Evolutionary conservation across 2,888 invertebrate species (phyloP).

Genomic region (Ceriagrion tenellum): DNA sequence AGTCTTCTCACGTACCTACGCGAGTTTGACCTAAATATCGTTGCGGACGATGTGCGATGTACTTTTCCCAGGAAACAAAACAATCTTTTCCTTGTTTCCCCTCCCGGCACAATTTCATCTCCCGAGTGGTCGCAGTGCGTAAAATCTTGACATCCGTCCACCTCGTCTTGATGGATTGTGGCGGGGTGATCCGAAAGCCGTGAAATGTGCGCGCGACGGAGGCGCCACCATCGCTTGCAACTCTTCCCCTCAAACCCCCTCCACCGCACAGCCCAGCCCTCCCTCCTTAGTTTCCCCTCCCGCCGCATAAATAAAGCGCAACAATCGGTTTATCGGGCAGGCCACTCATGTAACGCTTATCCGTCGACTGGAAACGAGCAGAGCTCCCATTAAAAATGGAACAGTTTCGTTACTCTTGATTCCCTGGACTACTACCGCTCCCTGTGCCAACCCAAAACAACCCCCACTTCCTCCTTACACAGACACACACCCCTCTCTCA

Average conservation of each 20-base stretch:
- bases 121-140: not conserved
- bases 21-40: not conserved
- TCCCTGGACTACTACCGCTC: not conserved
- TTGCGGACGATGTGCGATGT: not conserved
- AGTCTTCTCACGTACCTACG: not conserved
- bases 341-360: slow-evolving; percentile 62
- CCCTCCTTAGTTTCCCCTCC: not conserved
- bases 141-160: not conserved
- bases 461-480: not conserved
- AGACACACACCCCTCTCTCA: not conserved
- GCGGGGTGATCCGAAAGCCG: not conserved
- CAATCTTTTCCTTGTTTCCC: not conserved
- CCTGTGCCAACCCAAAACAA: not conserved
- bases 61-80: not conserved
- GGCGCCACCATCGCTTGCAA: not conserved
- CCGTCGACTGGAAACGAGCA: not conserved
- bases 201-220: not conserved
- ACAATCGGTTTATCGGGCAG: slow-evolving; percentile 51
- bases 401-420: not conserved
- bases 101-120: not conserved
- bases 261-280: not conserved
- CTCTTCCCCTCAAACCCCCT: not conserved
- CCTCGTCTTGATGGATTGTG: not conserved
- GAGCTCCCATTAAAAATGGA: slow-evolving; percentile 58
- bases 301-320: slow-evolving; percentile 31